A percentile compares a stretch with the other conserved stretches of the same genome.
Evolutionary conservation across 2,888 invertebrate genomes (phyloP).

Genomic region (Lingula anatina): DNA sequence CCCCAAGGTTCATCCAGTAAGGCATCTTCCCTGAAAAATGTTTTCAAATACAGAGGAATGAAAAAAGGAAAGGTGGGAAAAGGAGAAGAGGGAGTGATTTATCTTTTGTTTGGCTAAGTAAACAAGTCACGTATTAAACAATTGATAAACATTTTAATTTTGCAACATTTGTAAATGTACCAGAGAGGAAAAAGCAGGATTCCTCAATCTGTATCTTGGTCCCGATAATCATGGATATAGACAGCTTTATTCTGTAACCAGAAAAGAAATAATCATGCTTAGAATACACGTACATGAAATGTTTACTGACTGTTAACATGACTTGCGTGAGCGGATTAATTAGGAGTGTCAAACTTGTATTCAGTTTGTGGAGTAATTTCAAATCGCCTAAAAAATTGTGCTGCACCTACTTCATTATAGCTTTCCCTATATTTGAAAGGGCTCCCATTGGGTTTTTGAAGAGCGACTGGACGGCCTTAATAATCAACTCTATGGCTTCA

Average conservation of each 20-base stretch:
- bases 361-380: too few relatives aligned
- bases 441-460: conserved; percentile 15
- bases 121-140: too few relatives aligned
- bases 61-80: too few relatives aligned
- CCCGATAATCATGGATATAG: conserved; percentile 16
- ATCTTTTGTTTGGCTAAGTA: too few relatives aligned
- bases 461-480: conserved; percentile 8
- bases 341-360: too few relatives aligned
- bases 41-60: too few relatives aligned
- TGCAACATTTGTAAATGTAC: conserved; percentile 7
- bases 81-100: too few relatives aligned
- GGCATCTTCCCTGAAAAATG: not conserved
- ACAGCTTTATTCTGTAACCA: conserved; percentile 15
- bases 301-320: too few relatives aligned
- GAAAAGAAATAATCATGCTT: conserved; percentile 2
- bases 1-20: not conserved
- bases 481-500: conserved; percentile 13
- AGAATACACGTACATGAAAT: not conserved
- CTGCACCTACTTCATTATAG: conserved; percentile 13
- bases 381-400: not conserved
- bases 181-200: conserved; percentile 11
- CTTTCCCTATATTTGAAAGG: conserved; percentile 12
- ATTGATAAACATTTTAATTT: too few relatives aligned
- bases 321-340: not conserved
- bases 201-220: conserved; percentile 15